Conservation (phyloP, 1,140 invertebrate genomes). For the Druon quercuslanigerum region DNA sequence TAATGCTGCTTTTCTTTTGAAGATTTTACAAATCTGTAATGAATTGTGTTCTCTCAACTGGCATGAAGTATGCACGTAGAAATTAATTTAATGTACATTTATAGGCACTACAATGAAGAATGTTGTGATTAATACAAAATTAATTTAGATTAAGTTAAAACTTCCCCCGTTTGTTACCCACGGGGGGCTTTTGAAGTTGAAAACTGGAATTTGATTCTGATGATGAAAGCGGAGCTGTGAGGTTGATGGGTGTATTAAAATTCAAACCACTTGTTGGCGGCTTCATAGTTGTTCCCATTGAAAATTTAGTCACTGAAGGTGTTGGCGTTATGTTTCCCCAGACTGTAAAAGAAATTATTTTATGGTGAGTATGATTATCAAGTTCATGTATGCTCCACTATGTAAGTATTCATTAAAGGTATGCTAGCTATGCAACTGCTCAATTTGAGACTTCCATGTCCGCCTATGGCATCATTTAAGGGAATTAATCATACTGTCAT, state of each 20-base stretch:
- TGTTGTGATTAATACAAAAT: background rate
- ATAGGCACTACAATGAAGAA: too few species aligned
- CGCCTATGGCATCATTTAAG: too few species aligned
- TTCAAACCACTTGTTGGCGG: slow-evolving; percentile 74
- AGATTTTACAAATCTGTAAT: too few species aligned
- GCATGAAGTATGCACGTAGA: too few species aligned
- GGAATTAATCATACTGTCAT: too few species aligned
- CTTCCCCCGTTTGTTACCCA: slow-evolving; percentile 83
- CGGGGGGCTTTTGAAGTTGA: slow-evolving; percentile 84
- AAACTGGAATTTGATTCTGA: slow-evolving; percentile 74
- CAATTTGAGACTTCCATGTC: too few species aligned
- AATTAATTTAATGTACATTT: too few species aligned
- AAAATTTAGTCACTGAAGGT: slow-evolving; percentile 69
- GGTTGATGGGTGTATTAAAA: slow-evolving; percentile 69
- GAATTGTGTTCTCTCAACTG: too few species aligned
- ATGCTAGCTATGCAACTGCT: too few species aligned
- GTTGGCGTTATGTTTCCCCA: slow-evolving; percentile 66
- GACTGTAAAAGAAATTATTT: slow-evolving; percentile 62
- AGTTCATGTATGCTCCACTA: background rate
- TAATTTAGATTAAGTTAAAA: slow-evolving; percentile 69
- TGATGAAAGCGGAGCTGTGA: slow-evolving; percentile 67
- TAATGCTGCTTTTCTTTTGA: too few species aligned
- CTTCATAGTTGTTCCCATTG: slow-evolving; percentile 73
- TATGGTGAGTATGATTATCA: slow-evolving; percentile 28
- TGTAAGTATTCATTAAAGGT: too few species aligned